phyloP scores from a whole-genome alignment of 1,140 invertebrate genomes.

The Hycleus phaleratus region DNA sequence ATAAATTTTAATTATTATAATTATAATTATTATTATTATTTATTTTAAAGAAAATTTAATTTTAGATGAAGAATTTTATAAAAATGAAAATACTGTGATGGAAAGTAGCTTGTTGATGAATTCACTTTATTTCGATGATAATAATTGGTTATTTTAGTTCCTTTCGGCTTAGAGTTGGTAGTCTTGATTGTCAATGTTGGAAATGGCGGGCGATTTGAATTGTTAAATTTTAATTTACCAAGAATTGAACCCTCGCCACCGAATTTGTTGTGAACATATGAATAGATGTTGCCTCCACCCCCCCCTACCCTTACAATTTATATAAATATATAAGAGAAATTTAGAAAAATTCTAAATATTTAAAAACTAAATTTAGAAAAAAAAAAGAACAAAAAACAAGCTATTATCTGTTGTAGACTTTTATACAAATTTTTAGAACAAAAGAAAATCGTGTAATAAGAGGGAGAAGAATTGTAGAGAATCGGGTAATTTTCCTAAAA shows the following conservation, averaged over 20 bases:
- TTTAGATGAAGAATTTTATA: neutral
- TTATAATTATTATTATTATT: slow-evolving; percentile 6
- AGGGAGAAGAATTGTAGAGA: no score
- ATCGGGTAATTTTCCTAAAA: no score
- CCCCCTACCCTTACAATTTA: neutral
- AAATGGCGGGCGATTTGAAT: no score
- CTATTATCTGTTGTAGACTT: slow-evolving; percentile 12
- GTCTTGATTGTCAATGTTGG: no score
- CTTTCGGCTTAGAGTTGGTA: no score
- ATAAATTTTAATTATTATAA: no score
- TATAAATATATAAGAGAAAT: neutral
- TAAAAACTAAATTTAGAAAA: neutral
- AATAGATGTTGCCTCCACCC: slow-evolving; percentile 22
- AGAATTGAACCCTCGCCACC: neutral
- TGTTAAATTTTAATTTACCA: no score
- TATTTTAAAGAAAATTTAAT: neutral
- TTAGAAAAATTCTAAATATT: slow-evolving; percentile 13
- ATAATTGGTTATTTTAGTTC: no score
- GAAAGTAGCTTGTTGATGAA: slow-evolving; percentile 14
- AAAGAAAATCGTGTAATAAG: no score
- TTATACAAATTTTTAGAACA: no score
- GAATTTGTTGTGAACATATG: slow-evolving; percentile 21
- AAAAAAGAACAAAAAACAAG: neutral
- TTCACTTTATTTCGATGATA: no score
- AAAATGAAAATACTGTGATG: slow-evolving; percentile 14